phyloP scores from a whole-genome alignment of 1,140 invertebrate species.

The Panagrolaimus sp. region DNA sequence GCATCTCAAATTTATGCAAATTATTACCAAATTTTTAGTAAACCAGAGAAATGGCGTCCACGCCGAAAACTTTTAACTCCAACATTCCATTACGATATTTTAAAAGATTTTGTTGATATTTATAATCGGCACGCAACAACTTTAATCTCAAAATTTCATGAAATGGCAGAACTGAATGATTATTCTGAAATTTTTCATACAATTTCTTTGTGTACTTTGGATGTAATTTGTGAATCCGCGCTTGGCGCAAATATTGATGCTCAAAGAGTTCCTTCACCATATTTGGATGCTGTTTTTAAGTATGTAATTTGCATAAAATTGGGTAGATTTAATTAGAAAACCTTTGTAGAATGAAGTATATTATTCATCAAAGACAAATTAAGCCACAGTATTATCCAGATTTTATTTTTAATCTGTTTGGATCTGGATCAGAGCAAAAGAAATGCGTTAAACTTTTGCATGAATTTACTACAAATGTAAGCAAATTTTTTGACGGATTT shows the following conservation, averaged over 20 bases:
- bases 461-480: constrained; percentile 74
- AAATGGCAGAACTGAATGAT: constrained; percentile 64
- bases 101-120: constrained; percentile 75
- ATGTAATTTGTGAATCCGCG: constrained; percentile 71
- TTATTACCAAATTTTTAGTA: constrained; percentile 60
- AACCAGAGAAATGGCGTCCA: constrained; percentile 73
- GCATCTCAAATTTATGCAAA: no score
- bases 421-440: constrained; percentile 71
- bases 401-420: constrained; percentile 73
- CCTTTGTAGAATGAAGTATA: constrained; percentile 60
- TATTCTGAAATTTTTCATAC: constrained; percentile 72
- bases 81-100: constrained; percentile 81
- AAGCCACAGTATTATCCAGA: constrained; percentile 77
- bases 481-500: neutral
- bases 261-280: constrained; percentile 46
- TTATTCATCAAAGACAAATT: constrained; percentile 68
- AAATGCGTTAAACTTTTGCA: constrained; percentile 75
- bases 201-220: constrained; percentile 77
- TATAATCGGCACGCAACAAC: constrained; percentile 73
- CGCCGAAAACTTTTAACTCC: constrained; percentile 81
- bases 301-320: constrained; percentile 67
- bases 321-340: constrained; percentile 74
- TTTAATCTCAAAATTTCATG: constrained; percentile 67
- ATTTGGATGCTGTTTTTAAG: constrained; percentile 57
- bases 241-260: constrained; percentile 51